Evolutionary conservation across 2,113 vertebrate species (phyloP).

Genomic region (Anguilla rostrata): DNA sequence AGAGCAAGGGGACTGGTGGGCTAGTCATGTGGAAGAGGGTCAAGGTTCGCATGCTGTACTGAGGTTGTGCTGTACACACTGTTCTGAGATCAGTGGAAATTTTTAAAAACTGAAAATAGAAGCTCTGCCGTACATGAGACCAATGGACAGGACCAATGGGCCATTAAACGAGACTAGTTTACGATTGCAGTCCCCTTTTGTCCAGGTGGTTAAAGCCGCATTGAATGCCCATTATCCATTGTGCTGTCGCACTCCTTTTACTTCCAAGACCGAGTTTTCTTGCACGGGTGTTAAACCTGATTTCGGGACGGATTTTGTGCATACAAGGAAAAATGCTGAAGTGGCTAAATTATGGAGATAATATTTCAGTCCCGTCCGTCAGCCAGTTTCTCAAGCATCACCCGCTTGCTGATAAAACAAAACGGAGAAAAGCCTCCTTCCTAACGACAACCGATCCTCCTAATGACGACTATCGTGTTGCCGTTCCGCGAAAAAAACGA

Average conservation of each 20-base stretch:
- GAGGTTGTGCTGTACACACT: neutral
- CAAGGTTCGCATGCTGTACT: neutral
- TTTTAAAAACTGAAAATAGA: neutral
- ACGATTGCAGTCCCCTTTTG: neutral
- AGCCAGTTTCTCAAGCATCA: neutral
- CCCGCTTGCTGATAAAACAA: neutral
- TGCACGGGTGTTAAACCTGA: neutral
- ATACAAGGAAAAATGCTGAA: neutral
- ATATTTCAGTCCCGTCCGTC: neutral
- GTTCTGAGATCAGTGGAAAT: neutral
- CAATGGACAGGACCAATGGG: neutral
- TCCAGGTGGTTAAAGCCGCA: neutral
- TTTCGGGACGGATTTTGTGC: neutral
- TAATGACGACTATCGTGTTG: neutral
- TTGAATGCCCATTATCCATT: neutral
- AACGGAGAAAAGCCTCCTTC: neutral
- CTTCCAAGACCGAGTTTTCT: neutral
- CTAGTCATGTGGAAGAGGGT: neutral
- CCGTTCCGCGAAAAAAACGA: neutral
- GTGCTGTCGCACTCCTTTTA: neutral
- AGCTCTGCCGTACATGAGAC: neutral
- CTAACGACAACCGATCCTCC: neutral
- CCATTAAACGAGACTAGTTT: neutral
- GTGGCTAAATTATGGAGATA: neutral
- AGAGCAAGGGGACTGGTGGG: neutral